Percentiles rank a stretch among this genome's conserved stretches.
phyloP scores from a whole-genome alignment of 2,797 vertebrate genomes.

The Enteromius thamalakanensis region DNA sequence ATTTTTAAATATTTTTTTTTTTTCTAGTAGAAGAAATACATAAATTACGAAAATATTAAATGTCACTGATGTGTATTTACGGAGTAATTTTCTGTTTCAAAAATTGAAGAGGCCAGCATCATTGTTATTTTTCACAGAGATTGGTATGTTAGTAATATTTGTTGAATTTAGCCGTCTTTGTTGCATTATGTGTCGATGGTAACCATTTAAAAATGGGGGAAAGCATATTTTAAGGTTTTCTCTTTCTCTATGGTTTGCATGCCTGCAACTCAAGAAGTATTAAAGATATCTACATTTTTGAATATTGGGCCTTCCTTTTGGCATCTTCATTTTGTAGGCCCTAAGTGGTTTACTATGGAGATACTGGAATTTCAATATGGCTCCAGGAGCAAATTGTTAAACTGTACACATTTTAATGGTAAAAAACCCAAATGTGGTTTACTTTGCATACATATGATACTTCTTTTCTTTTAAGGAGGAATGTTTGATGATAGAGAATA shows the following conservation, averaged over 20 bases:
- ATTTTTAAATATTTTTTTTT: too few relatives aligned
- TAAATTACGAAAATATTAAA: background rate
- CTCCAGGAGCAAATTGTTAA: background rate
- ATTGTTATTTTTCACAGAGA: background rate
- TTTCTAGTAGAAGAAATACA: background rate
- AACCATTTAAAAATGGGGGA: background rate
- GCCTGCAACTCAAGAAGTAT: background rate
- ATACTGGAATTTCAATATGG: background rate
- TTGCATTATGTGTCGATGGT: background rate
- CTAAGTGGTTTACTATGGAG: background rate
- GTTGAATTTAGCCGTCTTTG: background rate
- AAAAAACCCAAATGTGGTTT: too few relatives aligned
- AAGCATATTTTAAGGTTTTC: background rate
- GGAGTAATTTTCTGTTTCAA: background rate
- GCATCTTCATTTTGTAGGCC: background rate
- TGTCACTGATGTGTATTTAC: background rate
- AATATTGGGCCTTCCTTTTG: background rate
- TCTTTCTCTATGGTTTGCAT: background rate
- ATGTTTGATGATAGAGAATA: too few relatives aligned
- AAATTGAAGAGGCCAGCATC: background rate
- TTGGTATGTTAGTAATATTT: background rate
- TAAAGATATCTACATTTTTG: background rate
- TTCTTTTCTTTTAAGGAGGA: too few relatives aligned
- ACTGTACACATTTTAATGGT: background rate
- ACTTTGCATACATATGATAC: too few relatives aligned